Evolutionary conservation across 2,888 invertebrate genomes (phyloP), one percentile per base, ranked within the genome.

Genomic region (Acleris holmiana): DNA sequence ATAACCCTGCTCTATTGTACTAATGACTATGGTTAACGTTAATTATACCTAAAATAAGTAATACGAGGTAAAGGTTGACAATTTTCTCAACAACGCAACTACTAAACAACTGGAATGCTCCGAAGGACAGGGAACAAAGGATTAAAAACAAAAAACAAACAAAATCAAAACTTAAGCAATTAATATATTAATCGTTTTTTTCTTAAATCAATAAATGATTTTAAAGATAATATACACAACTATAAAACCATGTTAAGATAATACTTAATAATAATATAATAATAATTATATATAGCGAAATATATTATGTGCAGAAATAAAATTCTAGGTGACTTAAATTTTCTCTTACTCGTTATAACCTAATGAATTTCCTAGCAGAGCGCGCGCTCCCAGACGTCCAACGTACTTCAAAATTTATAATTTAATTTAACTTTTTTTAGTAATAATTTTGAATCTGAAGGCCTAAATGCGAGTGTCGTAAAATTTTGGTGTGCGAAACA

Each of bases 401-500:
- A 87, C 88, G 86, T 88, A 87, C 88, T 86, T 85, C 83, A 85
- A 83, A 80, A 82, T 79, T 83, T 84, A 88, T 88, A 90, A 89
- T 90, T 90, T 90, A 87, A 83, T 88, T 91, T 80, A 84, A 86
- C 80, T 88, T 85, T 82, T 85, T 87, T 90, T 89, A 91, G 92
- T 85, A 92, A 93, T 92, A 92, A 92, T 93, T 94, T 93, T 93
- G 93, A 93, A 92, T 94, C 93, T 93, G 93, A 94, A 94, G 93
- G 94, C 94, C 94, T 94, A 94, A 94, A 94, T 94, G 94, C 94
- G 94, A 94, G 94, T 94, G 93, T 94, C 93, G 93, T 93, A 93
- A 91, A 93, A 93, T 93, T 93, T 93, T 93, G 93, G 91, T 93
- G 93, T 93, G 92, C 89, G 89, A 91, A 91, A 89, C 84, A 77